Evolutionary conservation across 2,888 invertebrate genomes (phyloP), one percentile per base, ranked within the genome.

Genomic region (Ormyrus pomaceus): DNA sequence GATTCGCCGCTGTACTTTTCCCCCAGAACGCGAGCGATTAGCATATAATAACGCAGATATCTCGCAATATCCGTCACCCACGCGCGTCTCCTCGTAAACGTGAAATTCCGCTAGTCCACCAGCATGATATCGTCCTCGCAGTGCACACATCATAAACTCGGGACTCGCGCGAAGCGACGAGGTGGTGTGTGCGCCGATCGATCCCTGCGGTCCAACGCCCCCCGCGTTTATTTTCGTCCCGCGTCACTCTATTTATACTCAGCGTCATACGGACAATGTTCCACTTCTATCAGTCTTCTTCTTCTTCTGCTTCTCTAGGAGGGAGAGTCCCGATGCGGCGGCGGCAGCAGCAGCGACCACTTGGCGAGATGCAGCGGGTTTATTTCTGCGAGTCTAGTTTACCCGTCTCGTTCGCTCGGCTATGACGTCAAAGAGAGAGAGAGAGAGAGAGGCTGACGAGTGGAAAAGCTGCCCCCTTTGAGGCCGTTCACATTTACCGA

Each of bases 191-290:
- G 19, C 19, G 10, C 10, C 82, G 83, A 88, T 87, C 87, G 87
- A 88, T 87, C 83, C 86, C 34, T 34, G 34, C 83, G 87, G 88
- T 88, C 88, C 88, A 88, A 88, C 87, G 87, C 86, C 87, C 88
- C 65, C 74, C 77, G n/a, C 85, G 83, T 82, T 85, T 89, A 89
- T 89, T 88, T 87, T 83, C 81, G 86, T 85, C 83, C 48, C 75
- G 78, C 80, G 83, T 84, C 82, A 80, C 83, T 77, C 88, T 88
- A 89, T 89, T 89, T 88, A 88, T 89, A 88, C 79, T 79, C 56
- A 50, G 82, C 84, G 83, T 86, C 85, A 83, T 85, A 87, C 85
- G 86, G 86, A 88, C 87, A 88, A 88, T 86, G 88, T 87, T 87
- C 88, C 85, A 89, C 87, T 88, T 89, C 86, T 87, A 88, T 87